Conservation (phyloP, 1,140 invertebrate genomes). For the Philopotamus ludificatus region DNA sequence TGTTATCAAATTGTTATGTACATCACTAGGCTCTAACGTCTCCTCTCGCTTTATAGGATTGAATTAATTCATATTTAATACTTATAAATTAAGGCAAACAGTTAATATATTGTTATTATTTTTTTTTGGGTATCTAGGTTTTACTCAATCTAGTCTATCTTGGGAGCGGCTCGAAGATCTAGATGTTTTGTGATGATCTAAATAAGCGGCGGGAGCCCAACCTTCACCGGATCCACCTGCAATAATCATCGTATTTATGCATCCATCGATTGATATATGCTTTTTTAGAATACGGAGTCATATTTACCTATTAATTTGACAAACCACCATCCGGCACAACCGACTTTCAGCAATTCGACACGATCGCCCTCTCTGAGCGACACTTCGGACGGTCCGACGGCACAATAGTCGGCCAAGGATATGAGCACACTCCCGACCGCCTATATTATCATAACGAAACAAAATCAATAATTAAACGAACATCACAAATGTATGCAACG, state of each 20-base stretch:
- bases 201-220: conserved; percentile 92
- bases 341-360: conserved; percentile 84
- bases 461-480: no score
- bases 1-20: no score
- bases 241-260: background rate
- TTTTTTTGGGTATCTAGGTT: conserved; percentile 13
- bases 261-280: conserved; percentile 8
- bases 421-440: conserved; percentile 70
- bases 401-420: conserved; percentile 88
- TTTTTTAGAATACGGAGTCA: background rate
- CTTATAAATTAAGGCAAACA: conserved; percentile 9
- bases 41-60: no score
- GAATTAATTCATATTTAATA: background rate
- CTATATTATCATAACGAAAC: conserved; percentile 1
- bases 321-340: conserved; percentile 96
- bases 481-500: no score
- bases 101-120: background rate
- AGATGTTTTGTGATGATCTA: conserved; percentile 78
- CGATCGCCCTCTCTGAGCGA: conserved; percentile 85
- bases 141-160: conserved; percentile 49
- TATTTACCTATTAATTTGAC: conserved; percentile 74
- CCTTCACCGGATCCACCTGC: conserved; percentile 72
- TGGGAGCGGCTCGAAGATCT: conserved; percentile 64
- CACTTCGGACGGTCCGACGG: conserved; percentile 84
- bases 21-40: no score